Evolutionary conservation across 1,140 invertebrate genomes (phyloP).

Genomic region (Episyrphus balteatus): DNA sequence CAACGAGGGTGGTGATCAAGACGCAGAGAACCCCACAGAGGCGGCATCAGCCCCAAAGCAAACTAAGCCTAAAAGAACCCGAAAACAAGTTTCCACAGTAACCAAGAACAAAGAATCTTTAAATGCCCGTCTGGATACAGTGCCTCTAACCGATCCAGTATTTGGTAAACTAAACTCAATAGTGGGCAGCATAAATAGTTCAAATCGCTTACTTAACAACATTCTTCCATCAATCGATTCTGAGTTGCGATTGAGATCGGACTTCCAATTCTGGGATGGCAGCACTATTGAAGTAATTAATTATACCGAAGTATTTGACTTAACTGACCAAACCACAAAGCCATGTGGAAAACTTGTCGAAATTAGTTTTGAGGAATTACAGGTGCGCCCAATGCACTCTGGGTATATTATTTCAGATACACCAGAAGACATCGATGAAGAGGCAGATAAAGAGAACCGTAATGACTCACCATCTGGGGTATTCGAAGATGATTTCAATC

Average conservation of each 20-base stretch:
- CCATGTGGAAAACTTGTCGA: conserved; percentile 11
- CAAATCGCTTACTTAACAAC: conserved; percentile 32
- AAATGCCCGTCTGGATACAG: conserved; percentile 28
- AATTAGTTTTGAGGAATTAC: conserved; percentile 10
- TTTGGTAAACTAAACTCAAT: conserved; percentile 34
- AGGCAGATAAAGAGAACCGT: conserved; percentile 4
- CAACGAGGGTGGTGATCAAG: conserved; percentile 10
- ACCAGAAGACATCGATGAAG: conserved; percentile 15
- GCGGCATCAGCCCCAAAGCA: conserved; percentile 6
- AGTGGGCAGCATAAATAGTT: conserved; percentile 31
- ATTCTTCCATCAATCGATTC: conserved; percentile 24
- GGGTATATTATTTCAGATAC: conserved; percentile 31
- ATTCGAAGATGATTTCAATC: conserved; percentile 13
- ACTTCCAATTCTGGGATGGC: conserved; percentile 23
- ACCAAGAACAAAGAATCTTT: conserved; percentile 36
- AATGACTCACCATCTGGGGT: neutral
- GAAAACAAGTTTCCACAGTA: conserved; percentile 30
- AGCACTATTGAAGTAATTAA: conserved; percentile 9
- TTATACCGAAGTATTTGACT: conserved; percentile 5
- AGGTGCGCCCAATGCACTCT: conserved; percentile 21
- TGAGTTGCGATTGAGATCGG: conserved; percentile 22
- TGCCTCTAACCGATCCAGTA: conserved; percentile 29
- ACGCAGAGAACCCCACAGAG: conserved; percentile 4
- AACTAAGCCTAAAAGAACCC: conserved; percentile 28
- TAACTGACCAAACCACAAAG: neutral